phyloP scores from a whole-genome alignment of 2,797 vertebrate genomes.

The Apodemus agrarius region DNA sequence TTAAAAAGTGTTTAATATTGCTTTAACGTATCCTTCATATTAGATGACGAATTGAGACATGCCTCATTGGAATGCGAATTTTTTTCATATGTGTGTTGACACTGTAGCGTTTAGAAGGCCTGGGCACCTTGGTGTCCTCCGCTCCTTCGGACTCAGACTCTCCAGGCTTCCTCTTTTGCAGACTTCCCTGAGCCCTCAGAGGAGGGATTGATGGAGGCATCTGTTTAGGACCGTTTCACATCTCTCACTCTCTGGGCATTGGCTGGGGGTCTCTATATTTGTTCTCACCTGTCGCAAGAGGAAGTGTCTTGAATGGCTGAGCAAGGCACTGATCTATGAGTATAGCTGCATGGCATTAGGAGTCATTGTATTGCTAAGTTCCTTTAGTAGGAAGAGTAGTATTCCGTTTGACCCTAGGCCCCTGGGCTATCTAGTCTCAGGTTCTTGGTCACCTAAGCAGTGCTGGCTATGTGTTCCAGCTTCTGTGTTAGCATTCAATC shows the following conservation, averaged over 20 bases:
- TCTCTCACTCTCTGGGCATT: not conserved
- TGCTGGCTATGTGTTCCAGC: not conserved
- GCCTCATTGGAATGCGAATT: not conserved
- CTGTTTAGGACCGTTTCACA: not conserved
- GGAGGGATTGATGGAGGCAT: not conserved
- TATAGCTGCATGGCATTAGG: not conserved
- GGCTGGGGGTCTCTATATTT: not conserved
- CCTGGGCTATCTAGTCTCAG: not conserved
- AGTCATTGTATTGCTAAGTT: not conserved
- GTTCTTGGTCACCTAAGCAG: not conserved
- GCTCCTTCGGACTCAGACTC: not conserved
- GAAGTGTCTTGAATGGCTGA: not conserved
- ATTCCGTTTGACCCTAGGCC: not conserved
- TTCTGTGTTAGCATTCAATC: not conserved
- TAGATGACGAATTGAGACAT: not conserved
- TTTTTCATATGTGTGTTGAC: not conserved
- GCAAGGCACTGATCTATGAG: not conserved
- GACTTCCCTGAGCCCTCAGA: not conserved
- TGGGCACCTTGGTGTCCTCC: not conserved
- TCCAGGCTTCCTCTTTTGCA: not conserved
- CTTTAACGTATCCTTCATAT: slow-evolving; percentile 6
- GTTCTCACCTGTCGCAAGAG: not conserved
- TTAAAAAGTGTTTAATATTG: not conserved
- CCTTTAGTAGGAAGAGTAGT: not conserved
- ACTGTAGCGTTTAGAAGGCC: not conserved